Evolutionary conservation across 2,113 vertebrate species (phyloP).

Genomic region (Parus major): DNA sequence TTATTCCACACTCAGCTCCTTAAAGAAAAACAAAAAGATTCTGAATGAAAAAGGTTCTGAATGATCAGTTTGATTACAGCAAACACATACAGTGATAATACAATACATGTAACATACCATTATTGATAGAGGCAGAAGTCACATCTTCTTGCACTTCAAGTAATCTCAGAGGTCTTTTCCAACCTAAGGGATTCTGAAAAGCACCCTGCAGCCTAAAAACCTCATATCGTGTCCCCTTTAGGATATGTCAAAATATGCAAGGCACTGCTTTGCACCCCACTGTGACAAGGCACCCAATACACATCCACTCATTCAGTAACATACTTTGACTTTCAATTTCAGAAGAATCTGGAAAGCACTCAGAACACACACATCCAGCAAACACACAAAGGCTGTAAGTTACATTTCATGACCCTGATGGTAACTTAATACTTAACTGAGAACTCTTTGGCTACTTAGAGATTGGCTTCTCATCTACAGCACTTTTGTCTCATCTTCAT

Average conservation of each 20-base stretch:
- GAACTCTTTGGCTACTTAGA: not conserved
- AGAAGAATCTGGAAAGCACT: not conserved
- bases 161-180: not conserved
- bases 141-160: no score
- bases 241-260: not conserved
- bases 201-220: not conserved
- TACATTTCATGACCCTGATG: not conserved
- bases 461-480: not conserved
- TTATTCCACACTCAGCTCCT: conserved; percentile 92
- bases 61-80: not conserved
- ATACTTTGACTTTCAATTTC: not conserved
- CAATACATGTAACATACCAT: not conserved
- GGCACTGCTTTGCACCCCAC: not conserved
- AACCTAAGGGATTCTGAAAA: not conserved
- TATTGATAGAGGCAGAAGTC: not conserved
- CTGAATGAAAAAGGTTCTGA: no score
- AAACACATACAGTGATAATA: not conserved
- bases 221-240: fast-evolving
- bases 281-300: not conserved
- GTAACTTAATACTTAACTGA: not conserved
- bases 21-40: conserved; percentile 11
- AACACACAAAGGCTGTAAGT: not conserved
- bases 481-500: not conserved
- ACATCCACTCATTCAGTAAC: not conserved
- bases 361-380: not conserved